Conservation (phyloP, 92 coral and sea anemone genomes). For the Blastomussa wellsi region DNA sequence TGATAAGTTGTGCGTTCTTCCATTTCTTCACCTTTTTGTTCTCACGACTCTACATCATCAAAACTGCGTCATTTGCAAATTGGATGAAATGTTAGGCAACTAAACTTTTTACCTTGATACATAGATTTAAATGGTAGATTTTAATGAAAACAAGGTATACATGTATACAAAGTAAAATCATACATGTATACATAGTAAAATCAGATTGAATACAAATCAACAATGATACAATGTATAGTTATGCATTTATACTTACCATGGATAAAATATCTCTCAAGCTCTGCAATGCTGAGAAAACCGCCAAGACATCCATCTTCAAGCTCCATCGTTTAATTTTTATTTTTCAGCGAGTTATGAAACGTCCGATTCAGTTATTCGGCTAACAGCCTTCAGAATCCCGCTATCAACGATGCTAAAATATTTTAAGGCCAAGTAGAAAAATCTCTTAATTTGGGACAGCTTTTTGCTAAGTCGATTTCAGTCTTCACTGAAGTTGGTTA, state of each 20-base stretch:
- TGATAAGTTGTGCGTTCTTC: neutral
- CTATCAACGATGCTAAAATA: constrained; percentile 10
- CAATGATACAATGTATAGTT: neutral
- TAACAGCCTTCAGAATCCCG: constrained; percentile 42
- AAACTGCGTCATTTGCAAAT: neutral
- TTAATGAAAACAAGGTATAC: neutral
- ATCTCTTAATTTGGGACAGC: constrained; percentile 7
- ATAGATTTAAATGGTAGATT: neutral
- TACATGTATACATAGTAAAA: neutral
- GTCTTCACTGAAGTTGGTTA: constrained; percentile 19
- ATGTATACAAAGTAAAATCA: neutral
- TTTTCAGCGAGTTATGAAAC: constrained; percentile 12
- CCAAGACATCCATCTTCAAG: constrained; percentile 43
- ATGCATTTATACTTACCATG: constrained; percentile 24
- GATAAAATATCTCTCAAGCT: constrained; percentile 40
- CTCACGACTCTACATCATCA: neutral
- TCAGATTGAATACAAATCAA: neutral
- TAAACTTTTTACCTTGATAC: neutral
- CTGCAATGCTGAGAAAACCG: constrained; percentile 43
- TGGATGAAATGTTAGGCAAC: neutral
- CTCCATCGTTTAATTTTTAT: constrained; percentile 15
- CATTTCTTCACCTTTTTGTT: neutral
- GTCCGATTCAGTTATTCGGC: constrained; percentile 36
- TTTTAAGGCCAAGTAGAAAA: neutral
- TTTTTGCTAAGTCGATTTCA: neutral